Conservation (phyloP, 1,140 invertebrate genomes). For the Lepidostoma basale region DNA sequence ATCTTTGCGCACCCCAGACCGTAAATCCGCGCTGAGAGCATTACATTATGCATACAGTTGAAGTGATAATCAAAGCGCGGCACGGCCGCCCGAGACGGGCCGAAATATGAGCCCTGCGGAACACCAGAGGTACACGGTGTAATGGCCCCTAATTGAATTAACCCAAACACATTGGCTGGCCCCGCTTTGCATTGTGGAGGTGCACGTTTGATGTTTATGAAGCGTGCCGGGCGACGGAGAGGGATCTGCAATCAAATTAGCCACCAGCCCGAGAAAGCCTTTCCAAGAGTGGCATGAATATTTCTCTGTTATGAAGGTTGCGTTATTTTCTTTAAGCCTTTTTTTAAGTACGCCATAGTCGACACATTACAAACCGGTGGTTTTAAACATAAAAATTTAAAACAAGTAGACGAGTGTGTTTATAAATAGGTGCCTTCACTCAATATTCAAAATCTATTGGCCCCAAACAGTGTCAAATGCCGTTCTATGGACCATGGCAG, state of each 20-base stretch:
- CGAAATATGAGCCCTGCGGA: background rate
- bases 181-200: background rate
- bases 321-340: no score
- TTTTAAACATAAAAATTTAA: no score
- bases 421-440: no score
- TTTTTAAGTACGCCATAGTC: no score
- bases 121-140: background rate
- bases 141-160: conserved; percentile 10
- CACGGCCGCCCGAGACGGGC: background rate
- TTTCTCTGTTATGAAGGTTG: no score
- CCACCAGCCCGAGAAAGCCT: background rate
- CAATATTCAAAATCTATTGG: no score
- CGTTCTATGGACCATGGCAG: no score
- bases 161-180: conserved; percentile 2
- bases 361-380: no score
- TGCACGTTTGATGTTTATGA: conserved; percentile 15
- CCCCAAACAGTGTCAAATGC: no score
- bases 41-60: conserved; percentile 12
- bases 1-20: background rate
- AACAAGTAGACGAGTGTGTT: no score
- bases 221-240: background rate
- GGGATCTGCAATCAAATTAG: background rate
- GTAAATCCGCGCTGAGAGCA: conserved; percentile 10
- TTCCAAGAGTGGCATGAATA: background rate
- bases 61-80: conserved; percentile 6